Percentiles rank a stretch among this genome's conserved stretches.
phyloP scores from a whole-genome alignment of 2,113 vertebrate genomes.

The Marmota flaviventris region DNA sequence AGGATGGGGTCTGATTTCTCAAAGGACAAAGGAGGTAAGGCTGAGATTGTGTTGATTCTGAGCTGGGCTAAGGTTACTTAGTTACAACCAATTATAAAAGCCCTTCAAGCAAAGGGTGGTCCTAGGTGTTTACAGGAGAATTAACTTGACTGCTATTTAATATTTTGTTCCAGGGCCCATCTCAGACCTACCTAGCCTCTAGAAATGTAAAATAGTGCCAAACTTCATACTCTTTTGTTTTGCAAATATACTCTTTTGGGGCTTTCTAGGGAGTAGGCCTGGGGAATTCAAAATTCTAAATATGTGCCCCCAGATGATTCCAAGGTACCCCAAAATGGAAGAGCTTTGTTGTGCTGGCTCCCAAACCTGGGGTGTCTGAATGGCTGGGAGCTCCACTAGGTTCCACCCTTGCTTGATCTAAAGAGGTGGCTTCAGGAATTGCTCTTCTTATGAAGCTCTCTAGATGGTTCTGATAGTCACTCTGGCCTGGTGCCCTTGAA shows the following conservation, averaged over 20 bases:
- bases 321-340: background rate
- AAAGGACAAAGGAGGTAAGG: background rate
- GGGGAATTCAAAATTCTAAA: background rate
- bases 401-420: background rate
- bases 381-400: background rate
- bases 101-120: background rate
- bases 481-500: background rate
- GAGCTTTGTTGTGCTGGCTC: background rate
- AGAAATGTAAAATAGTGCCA: conserved; percentile 55
- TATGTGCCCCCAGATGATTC: background rate
- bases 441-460: background rate
- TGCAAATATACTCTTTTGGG: background rate
- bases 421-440: background rate
- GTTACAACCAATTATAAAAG: background rate
- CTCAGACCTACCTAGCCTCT: background rate
- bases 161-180: background rate
- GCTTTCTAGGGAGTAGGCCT: background rate
- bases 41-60: background rate
- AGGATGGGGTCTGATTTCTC: background rate
- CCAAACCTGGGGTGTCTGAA: background rate
- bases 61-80: background rate
- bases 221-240: conserved; percentile 35
- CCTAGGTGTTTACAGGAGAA: background rate
- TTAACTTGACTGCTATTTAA: background rate
- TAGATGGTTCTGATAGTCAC: too few relatives aligned